Percentiles rank a stretch among this genome's conserved stretches.
phyloP scores from a whole-genome alignment of 2,888 invertebrate genomes.

The Tiphia femorata region DNA sequence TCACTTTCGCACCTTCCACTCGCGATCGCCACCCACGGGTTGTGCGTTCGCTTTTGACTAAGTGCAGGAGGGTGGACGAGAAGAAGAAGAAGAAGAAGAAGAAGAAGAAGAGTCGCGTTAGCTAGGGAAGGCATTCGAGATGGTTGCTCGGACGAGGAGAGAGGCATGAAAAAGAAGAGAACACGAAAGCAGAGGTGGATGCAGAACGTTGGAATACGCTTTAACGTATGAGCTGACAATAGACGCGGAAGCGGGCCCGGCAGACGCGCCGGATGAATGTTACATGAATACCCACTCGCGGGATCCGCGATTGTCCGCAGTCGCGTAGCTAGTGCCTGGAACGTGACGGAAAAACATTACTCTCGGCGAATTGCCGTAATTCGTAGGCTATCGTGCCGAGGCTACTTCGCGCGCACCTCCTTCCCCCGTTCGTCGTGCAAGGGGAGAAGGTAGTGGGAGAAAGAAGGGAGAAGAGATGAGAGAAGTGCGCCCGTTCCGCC shows the following conservation, averaged over 20 bases:
- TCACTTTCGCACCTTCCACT: constrained; percentile 3
- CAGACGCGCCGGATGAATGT: constrained; percentile 42
- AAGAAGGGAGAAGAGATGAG: too few relatives aligned
- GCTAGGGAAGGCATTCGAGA: too few relatives aligned
- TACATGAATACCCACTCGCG: constrained; percentile 38
- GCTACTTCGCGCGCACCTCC: too few relatives aligned
- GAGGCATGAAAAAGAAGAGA: neutral
- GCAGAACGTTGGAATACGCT: constrained; percentile 15
- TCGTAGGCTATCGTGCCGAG: constrained; percentile 36
- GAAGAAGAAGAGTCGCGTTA: constrained; percentile 3
- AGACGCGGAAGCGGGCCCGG: constrained; percentile 40
- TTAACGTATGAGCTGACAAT: constrained; percentile 41
- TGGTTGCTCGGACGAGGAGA: neutral
- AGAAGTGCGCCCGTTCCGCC: too few relatives aligned
- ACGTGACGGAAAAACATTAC: constrained; percentile 49
- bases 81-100: neutral
- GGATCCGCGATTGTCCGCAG: constrained; percentile 38
- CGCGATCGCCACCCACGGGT: neutral
- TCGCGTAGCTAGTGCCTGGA: constrained; percentile 29
- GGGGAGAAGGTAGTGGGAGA: too few relatives aligned
- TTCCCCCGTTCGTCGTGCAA: too few relatives aligned
- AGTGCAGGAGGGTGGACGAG: neutral
- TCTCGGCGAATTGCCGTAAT: constrained; percentile 45
- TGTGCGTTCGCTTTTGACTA: constrained; percentile 13
- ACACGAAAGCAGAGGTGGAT: too few relatives aligned